Evolutionary conservation across 2,113 vertebrate species (phyloP).

Genomic region (Tupaia chinensis): DNA sequence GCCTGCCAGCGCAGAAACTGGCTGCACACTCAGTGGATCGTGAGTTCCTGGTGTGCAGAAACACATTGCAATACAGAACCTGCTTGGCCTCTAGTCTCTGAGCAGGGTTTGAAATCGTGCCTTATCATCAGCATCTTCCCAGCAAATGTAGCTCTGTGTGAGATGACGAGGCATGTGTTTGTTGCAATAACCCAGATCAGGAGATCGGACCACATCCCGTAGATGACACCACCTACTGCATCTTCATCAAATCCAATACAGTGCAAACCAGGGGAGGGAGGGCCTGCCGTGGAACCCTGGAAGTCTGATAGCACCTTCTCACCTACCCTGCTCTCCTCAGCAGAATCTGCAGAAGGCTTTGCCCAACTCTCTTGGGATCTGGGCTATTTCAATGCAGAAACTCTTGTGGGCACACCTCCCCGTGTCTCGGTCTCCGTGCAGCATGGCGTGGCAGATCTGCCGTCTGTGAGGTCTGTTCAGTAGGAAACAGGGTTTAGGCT

Average conservation of each 20-base stretch:
- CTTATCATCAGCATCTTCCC: neutral
- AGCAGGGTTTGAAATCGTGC: neutral
- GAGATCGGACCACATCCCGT: neutral
- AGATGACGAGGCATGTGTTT: constrained; percentile 3
- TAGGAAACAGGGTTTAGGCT: neutral
- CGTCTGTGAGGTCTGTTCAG: neutral
- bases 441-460: neutral
- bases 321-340: neutral
- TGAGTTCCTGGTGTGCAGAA: neutral
- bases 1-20: neutral
- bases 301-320: neutral
- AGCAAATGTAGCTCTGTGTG: constrained; percentile 17
- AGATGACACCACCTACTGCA: neutral
- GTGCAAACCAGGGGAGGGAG: neutral
- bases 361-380: neutral
- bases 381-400: neutral
- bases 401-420: no score
- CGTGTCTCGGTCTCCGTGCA: neutral
- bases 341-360: neutral
- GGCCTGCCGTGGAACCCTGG: neutral
- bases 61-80: neutral
- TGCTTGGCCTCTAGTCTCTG: neutral
- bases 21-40: neutral
- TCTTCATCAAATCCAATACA: constrained; percentile 8
- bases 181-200: neutral